These are phyloP conservation scores for Potorous gilbertii DNA, from an alignment of 2,797 vertebrate genomes.

Conservation along the genomic window DNA sequence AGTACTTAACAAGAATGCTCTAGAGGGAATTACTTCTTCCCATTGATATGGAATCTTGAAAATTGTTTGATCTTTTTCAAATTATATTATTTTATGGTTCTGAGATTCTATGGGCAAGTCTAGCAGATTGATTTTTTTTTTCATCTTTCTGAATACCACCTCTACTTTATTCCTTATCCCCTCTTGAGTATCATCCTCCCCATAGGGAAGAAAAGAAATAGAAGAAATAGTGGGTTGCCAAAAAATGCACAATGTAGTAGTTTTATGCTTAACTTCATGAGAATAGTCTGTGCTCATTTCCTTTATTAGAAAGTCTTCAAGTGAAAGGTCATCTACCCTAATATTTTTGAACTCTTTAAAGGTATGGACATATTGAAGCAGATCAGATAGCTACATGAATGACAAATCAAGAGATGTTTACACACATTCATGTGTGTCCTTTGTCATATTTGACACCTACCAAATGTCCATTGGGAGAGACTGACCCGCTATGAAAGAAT, in stretches of 20 bases:
- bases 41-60: not conserved
- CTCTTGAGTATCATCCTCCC: not conserved
- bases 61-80: not conserved
- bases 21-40: not conserved
- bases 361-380: not conserved
- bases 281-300: not conserved
- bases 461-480: not conserved
- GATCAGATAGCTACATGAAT: not conserved
- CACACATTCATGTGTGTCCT: not conserved
- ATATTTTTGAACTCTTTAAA: not conserved
- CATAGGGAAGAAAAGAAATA: not conserved
- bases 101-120: not conserved
- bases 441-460: not conserved
- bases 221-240: not conserved
- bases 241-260: not conserved
- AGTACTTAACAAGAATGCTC: not conserved
- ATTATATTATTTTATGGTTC: not conserved
- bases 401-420: not conserved
- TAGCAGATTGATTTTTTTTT: not conserved
- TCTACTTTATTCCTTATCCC: not conserved
- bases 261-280: not conserved
- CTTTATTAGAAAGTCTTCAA: not conserved
- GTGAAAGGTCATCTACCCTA: not conserved
- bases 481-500: not conserved
- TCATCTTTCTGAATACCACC: not conserved